Conservation (phyloP, 2,797 vertebrate genomes). For the Coendou prehensilis region DNA sequence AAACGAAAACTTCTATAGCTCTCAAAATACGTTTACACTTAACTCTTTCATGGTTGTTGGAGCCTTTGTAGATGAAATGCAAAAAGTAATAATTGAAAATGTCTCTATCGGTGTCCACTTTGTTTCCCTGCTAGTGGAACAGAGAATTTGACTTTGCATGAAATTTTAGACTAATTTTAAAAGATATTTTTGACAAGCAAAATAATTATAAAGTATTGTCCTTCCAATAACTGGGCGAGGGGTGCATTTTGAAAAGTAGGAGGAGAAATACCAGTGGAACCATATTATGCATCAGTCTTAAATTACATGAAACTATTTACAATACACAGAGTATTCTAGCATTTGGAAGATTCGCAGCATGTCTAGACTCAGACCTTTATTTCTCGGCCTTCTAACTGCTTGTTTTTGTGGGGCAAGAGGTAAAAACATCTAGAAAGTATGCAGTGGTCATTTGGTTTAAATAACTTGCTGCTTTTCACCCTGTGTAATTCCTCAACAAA, state of each 20-base stretch:
- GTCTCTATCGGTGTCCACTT: background rate
- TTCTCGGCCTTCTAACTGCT: slow-evolving; percentile 49
- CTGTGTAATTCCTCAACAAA: slow-evolving; percentile 55
- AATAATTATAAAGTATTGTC: background rate
- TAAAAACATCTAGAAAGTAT: slow-evolving; percentile 53
- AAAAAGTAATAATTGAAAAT: background rate
- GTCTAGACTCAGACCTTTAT: background rate
- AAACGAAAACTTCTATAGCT: background rate
- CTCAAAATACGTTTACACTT: background rate
- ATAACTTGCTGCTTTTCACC: slow-evolving; percentile 38
- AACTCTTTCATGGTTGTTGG: background rate
- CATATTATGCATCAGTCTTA: background rate
- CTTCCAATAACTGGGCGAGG: background rate
- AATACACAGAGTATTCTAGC: background rate
- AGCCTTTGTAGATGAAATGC: slow-evolving; percentile 21
- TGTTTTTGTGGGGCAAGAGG: slow-evolving; percentile 56
- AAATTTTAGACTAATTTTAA: slow-evolving; percentile 23
- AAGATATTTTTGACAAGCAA: background rate
- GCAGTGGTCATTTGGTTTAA: slow-evolving; percentile 55
- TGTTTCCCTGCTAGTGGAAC: background rate
- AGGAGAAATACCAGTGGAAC: background rate
- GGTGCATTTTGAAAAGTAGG: background rate
- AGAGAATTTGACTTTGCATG: slow-evolving; percentile 25
- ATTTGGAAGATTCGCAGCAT: background rate
- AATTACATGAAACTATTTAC: background rate